Conservation (phyloP, 2,113 vertebrate species). For the Platysteira castanea region DNA sequence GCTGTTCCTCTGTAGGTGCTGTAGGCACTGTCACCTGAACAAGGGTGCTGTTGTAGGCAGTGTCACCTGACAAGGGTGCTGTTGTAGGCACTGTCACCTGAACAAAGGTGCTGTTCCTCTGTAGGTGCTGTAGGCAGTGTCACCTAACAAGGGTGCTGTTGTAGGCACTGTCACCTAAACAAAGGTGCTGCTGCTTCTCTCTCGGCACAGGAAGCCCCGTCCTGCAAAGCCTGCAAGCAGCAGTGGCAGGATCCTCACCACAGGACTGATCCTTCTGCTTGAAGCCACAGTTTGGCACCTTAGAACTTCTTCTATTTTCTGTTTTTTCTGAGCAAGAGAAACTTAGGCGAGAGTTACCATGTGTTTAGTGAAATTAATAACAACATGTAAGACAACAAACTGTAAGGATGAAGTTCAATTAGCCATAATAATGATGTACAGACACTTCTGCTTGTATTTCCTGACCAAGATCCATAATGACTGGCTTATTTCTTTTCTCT, state of each 20-base stretch:
- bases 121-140: too few relatives aligned
- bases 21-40: not conserved
- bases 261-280: not conserved
- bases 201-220: fast-evolving
- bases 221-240: not conserved
- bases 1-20: too few relatives aligned
- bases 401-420: not conserved
- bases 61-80: too few relatives aligned
- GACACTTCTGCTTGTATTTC: not conserved
- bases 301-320: not conserved
- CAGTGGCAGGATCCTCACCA: too few relatives aligned
- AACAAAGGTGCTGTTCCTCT: not conserved
- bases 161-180: fast-evolving
- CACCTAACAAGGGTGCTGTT: not conserved
- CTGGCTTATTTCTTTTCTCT: not conserved
- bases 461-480: not conserved
- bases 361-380: not conserved
- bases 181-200: not conserved
- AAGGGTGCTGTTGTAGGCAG: too few relatives aligned
- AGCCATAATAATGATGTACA: not conserved
- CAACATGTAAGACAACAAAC: fast-evolving
- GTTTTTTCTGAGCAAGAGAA: not conserved
- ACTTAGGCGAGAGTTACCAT: not conserved
- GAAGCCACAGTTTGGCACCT: not conserved
- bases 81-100: fast-evolving